A percentile compares a stretch with the other conserved stretches of the same genome.
Conservation (phyloP, 2,113 vertebrate species). For the Hucho hucho region DNA sequence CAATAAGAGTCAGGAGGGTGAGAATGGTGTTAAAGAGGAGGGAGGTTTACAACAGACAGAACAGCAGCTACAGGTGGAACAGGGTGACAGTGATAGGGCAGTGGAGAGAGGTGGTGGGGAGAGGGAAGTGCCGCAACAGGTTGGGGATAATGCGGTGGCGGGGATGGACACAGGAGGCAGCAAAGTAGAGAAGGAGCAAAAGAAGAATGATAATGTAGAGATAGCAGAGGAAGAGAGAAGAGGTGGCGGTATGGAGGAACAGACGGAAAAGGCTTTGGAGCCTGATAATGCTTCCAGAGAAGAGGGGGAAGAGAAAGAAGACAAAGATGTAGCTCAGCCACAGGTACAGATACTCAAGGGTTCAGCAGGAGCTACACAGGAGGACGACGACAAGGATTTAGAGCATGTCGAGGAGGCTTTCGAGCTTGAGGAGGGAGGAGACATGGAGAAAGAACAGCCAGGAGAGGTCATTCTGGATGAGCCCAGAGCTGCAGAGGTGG, state of each 20-base stretch:
- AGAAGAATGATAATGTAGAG: constrained; percentile 3
- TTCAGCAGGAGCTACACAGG: background rate
- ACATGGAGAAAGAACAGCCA: background rate
- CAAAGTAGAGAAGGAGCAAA: background rate
- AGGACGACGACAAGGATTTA: constrained; percentile 1
- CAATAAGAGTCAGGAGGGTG: background rate
- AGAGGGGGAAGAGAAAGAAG: constrained; percentile 6
- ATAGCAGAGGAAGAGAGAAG: background rate
- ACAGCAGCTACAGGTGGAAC: rapidly evolving
- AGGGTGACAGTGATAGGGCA: background rate
- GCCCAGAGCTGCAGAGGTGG: background rate
- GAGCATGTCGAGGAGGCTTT: constrained; percentile 25
- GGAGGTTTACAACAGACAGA: background rate
- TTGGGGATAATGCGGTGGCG: constrained; percentile 7
- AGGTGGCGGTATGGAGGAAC: constrained; percentile 17
- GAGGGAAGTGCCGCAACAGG: constrained; percentile 8
- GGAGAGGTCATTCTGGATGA: background rate
- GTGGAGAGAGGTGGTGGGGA: background rate
- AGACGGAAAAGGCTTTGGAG: background rate
- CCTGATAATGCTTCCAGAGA: constrained; percentile 4
- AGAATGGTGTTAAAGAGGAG: background rate
- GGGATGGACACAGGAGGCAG: constrained; percentile 11
- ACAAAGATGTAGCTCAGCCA: background rate
- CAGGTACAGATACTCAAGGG: background rate
- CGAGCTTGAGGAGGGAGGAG: background rate